Base-by-base conservation (phyloP, 1,140 invertebrate species). In the roundworm (Caenorhabditis elegans) region DNA sequence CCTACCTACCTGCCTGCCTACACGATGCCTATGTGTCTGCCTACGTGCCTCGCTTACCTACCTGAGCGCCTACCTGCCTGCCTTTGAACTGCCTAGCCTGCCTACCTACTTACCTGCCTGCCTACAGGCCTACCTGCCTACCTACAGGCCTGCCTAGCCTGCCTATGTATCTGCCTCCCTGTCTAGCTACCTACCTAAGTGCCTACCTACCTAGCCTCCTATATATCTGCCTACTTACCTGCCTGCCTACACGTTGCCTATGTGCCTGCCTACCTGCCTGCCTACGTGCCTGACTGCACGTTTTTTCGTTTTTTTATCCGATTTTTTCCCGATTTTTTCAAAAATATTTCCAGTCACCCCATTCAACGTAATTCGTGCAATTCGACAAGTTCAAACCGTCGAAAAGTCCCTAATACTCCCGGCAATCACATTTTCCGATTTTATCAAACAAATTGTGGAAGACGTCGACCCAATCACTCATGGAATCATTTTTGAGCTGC, bases 281-380 rank as follows among this genome's bases (percentile, higher is more conserved):
- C 13, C 17, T 10, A 77, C 39, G 39, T 43, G 5, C 39, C 6
- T 43, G 15, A 43, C 5, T 43, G 39, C 39, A n/a, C n/a, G n/a
- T n/a, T n/a, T n/a, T n/a, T n/a, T n/a, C n/a, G n/a, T n/a, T n/a
- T n/a, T n/a, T n/a, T n/a, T n/a, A n/a, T n/a, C n/a, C n/a, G n/a
- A n/a, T 43, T 15, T 5, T 43, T 43, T 43, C 13, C 3, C 34
- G 76, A 49, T 19, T 15, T 24, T 39, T n/a, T 3, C 46, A 6
- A n/a, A n/a, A n/a, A 15, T 1, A n/a, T 26, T 81, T 81, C 51
- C 80, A 81, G 80, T 53, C 10, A 81, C 80, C 13, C 65, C 75
- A 22, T 60, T 49, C 34, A 81, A 81, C 53, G 22, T 81, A n/a
- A 36, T 51, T 26, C 43, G 80, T 1, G 80, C 53, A 19, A 81